phyloP scores from a whole-genome alignment of 2,113 vertebrate species.

The Cricetomys ansorgei region DNA sequence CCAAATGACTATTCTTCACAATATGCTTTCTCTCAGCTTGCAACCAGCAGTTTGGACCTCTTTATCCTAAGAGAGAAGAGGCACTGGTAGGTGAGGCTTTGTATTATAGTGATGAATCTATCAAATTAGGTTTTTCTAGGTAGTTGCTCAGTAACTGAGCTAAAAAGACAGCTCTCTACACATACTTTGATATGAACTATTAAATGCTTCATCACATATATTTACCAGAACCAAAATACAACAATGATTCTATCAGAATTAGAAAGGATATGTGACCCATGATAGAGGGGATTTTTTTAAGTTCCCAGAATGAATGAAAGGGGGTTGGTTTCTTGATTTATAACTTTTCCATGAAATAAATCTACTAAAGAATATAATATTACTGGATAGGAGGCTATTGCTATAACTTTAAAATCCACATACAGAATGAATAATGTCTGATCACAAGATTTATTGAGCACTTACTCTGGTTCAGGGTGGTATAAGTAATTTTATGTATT shows the following conservation, averaged over 20 bases:
- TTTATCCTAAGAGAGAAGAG: background rate
- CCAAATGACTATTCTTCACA: conserved; percentile 40
- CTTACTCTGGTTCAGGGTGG: background rate
- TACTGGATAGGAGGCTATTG: background rate
- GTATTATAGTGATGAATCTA: conserved; percentile 36
- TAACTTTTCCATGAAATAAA: conserved; percentile 1
- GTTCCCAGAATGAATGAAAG: background rate
- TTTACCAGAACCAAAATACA: background rate
- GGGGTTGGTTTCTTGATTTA: background rate
- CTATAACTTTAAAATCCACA: background rate
- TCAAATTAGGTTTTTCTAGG: conserved; percentile 52
- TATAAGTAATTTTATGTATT: background rate
- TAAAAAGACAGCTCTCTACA: background rate
- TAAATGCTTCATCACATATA: background rate
- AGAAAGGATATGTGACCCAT: background rate
- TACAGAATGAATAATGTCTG: no score
- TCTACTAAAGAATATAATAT: conserved; percentile 20
- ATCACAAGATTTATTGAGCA: background rate
- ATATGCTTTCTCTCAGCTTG: background rate
- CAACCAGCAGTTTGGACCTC: conserved; percentile 32
- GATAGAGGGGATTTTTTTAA: background rate
- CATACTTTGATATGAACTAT: background rate
- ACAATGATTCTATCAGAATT: background rate
- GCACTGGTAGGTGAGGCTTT: conserved; percentile 2
- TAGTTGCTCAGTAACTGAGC: background rate